Evolutionary conservation across 2,888 invertebrate species (phyloP).

Genomic region (Troides helena): DNA sequence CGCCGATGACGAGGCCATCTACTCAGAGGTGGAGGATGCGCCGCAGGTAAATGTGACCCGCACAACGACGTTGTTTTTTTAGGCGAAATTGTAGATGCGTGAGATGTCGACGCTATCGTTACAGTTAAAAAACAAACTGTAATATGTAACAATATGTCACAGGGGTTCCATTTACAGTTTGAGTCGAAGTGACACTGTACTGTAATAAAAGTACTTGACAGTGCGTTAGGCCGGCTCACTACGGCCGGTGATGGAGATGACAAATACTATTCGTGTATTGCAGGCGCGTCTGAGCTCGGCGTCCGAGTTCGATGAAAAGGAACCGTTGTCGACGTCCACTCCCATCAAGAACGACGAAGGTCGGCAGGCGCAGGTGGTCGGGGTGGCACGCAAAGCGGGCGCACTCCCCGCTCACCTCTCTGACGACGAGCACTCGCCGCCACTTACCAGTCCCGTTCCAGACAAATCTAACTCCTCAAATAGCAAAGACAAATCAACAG

Average conservation of each 20-base stretch:
- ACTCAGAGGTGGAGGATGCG: constrained; percentile 64
- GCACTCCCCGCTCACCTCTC: constrained; percentile 19
- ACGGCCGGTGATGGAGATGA: neutral
- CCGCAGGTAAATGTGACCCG: constrained; percentile 56
- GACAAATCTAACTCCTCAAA: constrained; percentile 44
- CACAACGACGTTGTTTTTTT: neutral
- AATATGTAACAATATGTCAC: too few relatives aligned
- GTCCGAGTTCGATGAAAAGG: constrained; percentile 45
- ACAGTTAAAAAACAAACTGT: too few relatives aligned
- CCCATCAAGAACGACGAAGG: constrained; percentile 54
- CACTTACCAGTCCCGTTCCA: constrained; percentile 40
- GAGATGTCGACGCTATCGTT: too few relatives aligned
- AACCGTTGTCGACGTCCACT: constrained; percentile 65
- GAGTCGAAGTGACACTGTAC: too few relatives aligned
- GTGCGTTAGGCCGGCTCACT: too few relatives aligned
- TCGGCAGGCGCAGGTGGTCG: constrained; percentile 62
- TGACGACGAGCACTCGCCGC: constrained; percentile 21
- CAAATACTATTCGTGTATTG: constrained; percentile 6
- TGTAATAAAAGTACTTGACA: too few relatives aligned
- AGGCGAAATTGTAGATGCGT: too few relatives aligned
- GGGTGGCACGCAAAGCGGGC: constrained; percentile 61
- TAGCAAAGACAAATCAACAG: constrained; percentile 42
- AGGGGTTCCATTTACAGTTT: too few relatives aligned
- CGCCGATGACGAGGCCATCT: constrained; percentile 57
- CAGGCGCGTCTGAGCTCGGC: constrained; percentile 43